Percentiles rank a stretch among this genome's conserved stretches.
Evolutionary conservation across 2,113 vertebrate species (phyloP).

Genomic region (Gnathochromis pfefferi): DNA sequence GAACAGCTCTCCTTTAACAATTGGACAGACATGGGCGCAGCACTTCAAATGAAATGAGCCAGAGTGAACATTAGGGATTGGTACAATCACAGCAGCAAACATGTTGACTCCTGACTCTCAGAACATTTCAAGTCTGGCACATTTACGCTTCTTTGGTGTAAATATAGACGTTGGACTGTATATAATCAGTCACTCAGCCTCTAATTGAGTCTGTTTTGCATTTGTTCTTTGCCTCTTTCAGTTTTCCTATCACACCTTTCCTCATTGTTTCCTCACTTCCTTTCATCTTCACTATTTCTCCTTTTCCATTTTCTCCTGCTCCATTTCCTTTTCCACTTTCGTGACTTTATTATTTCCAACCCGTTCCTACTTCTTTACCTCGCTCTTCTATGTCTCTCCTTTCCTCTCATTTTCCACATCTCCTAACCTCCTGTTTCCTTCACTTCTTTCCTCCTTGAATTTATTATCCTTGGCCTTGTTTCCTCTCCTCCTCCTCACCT

Average conservation of each 20-base stretch:
- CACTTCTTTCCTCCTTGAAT: neutral
- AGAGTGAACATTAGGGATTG: neutral
- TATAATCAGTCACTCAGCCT: neutral
- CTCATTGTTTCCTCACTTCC: neutral
- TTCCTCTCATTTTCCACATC: neutral
- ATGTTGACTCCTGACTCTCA: neutral
- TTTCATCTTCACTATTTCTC: neutral
- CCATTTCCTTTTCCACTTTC: neutral
- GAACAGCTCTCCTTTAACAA: neutral
- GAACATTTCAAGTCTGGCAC: neutral
- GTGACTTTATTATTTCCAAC: neutral
- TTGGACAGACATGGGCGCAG: rapidly evolving
- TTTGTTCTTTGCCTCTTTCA: neutral
- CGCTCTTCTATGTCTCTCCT: neutral
- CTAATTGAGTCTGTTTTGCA: neutral
- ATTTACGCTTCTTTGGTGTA: neutral
- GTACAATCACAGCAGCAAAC: neutral
- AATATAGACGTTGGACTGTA: neutral
- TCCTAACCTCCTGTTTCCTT: neutral
- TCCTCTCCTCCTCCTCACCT: neutral
- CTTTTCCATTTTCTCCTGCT: neutral
- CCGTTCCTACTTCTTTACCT: neutral
- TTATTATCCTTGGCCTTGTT: neutral
- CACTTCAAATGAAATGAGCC: neutral
- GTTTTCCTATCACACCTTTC: neutral